phyloP scores from a whole-genome alignment of 2,797 vertebrate genomes.

The Heliangelus exortis region DNA sequence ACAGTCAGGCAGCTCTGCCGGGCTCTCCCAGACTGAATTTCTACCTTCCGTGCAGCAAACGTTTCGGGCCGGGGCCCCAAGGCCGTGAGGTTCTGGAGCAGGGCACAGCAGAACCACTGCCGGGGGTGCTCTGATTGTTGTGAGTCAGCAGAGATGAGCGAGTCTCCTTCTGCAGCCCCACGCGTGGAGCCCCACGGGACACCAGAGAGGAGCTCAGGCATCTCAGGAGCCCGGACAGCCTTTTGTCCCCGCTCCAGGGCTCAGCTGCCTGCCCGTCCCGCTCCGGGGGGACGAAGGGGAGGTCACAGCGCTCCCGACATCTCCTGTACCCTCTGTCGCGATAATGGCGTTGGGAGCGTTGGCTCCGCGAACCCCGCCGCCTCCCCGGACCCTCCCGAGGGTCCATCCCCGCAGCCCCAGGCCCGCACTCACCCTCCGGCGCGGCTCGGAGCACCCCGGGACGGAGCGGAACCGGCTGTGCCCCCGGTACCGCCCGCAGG shows the following conservation, averaged over 20 bases:
- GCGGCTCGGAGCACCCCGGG: not conserved
- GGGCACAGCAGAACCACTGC: not conserved
- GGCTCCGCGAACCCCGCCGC: not conserved
- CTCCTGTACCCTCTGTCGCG: not conserved
- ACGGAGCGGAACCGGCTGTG: not conserved
- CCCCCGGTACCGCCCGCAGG: not conserved
- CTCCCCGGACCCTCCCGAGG: too few relatives aligned
- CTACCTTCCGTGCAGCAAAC: fast-evolving
- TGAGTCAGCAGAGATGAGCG: not conserved
- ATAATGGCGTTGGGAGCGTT: not conserved
- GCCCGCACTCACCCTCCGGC: not conserved
- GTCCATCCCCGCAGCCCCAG: fast-evolving
- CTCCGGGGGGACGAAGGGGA: too few relatives aligned
- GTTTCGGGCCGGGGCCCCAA: not conserved
- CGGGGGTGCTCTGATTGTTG: not conserved
- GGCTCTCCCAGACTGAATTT: fast-evolving
- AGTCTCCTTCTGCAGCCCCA: not conserved
- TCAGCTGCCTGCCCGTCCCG: not conserved
- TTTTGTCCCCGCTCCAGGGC: not conserved
- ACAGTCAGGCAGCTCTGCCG: fast-evolving
- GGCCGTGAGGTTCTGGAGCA: not conserved
- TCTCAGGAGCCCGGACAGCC: not conserved
- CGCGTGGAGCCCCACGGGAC: not conserved
- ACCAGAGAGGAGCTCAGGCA: fast-evolving
- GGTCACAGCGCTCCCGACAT: fast-evolving